These are phyloP conservation scores for Pristionchus japonicus DNA, from an alignment of 2,888 invertebrate species.

Conservation along the genomic window DNA sequence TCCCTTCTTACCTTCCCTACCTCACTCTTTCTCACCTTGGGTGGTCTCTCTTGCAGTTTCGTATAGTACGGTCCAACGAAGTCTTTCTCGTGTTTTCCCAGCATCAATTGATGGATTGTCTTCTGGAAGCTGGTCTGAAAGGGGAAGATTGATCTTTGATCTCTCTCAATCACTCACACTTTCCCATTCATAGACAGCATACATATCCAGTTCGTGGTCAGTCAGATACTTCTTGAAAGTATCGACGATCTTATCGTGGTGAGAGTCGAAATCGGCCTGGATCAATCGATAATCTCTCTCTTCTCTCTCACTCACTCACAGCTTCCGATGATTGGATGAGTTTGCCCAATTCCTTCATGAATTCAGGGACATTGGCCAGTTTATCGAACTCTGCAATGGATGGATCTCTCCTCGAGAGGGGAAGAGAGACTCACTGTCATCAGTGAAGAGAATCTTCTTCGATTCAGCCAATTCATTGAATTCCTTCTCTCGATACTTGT, in stretches of 20 bases:
- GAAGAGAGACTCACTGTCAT: neutral
- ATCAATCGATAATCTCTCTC: neutral
- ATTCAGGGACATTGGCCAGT: neutral
- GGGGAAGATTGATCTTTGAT: neutral
- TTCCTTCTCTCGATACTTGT: neutral
- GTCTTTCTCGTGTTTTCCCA: neutral
- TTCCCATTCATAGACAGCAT: conserved; percentile 31
- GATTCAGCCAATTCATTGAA: conserved; percentile 6
- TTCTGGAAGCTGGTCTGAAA: conserved; percentile 29
- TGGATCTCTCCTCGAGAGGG: too few relatives aligned
- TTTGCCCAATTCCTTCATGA: conserved; percentile 2
- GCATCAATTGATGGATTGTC: conserved; percentile 24
- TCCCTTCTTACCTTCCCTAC: neutral
- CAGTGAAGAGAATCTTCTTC: conserved; percentile 1
- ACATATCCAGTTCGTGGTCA: neutral
- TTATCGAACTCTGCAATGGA: neutral
- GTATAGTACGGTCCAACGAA: neutral
- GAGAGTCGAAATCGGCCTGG: neutral
- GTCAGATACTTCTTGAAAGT: neutral
- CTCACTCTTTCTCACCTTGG: neutral
- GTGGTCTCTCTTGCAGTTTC: neutral
- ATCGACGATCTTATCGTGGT: conserved; percentile 20
- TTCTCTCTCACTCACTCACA: neutral
- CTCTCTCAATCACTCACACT: neutral
- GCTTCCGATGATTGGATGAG: neutral